These are phyloP conservation scores for Microplitis deprimator DNA, from an alignment of 2,888 invertebrate genomes.

Conservation along the genomic window DNA sequence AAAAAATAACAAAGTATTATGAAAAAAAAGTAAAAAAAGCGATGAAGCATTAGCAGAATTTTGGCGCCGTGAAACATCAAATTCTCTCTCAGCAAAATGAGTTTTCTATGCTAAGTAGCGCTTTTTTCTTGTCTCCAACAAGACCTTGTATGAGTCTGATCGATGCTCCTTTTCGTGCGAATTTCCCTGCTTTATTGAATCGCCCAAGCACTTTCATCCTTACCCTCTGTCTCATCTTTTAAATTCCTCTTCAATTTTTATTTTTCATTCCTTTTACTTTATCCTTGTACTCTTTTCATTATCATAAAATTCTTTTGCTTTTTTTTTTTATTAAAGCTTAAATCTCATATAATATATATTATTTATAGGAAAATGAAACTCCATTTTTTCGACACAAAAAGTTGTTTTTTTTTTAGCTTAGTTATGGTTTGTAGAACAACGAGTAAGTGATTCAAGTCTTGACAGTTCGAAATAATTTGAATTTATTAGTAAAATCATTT, in stretches of 20 bases:
- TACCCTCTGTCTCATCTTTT: conserved; percentile 23
- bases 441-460: too few species aligned
- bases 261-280: conserved; percentile 28
- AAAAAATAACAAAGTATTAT: conserved; percentile 18
- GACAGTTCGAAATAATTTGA: too few species aligned
- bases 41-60: conserved; percentile 49
- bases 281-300: conserved; percentile 26
- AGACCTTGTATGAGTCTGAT: conserved; percentile 45
- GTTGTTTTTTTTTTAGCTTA: too few species aligned
- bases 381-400: too few species aligned
- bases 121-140: conserved; percentile 45
- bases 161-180: conserved; percentile 50
- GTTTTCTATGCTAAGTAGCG: conserved; percentile 57
- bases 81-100: conserved; percentile 50
- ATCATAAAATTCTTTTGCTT: conserved; percentile 23
- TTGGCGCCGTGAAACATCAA: conserved; percentile 47
- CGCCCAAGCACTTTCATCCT: conserved; percentile 13
- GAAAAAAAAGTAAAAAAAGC: conserved; percentile 3
- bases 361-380: too few species aligned
- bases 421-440: too few species aligned
- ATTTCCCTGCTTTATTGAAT: conserved; percentile 50
- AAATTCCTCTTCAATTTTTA: conserved; percentile 16
- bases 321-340: neutral
- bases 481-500: too few species aligned
- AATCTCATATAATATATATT: neutral